These are phyloP conservation scores for Octodonta nipae DNA, from an alignment of 2,888 invertebrate species.

Conservation along the genomic window DNA sequence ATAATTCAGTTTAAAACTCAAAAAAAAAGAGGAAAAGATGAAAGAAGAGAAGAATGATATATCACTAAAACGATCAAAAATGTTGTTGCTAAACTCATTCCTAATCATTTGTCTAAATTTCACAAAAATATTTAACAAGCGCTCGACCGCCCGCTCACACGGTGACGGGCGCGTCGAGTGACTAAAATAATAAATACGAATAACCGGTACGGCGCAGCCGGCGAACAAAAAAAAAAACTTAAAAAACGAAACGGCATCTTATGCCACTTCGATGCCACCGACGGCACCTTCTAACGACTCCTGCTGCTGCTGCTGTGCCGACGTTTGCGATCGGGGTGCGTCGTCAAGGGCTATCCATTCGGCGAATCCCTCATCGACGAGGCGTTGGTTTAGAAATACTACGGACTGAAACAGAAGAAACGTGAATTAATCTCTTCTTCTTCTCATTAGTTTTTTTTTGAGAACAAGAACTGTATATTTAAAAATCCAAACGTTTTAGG, in stretches of 20 bases:
- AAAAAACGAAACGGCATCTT: not conserved
- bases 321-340: constrained; percentile 2
- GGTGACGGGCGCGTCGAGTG: too few species aligned
- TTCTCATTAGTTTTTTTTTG: too few species aligned
- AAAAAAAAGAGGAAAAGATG: constrained; percentile 6
- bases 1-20: constrained; percentile 11
- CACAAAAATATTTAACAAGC: constrained; percentile 14
- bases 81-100: not conserved
- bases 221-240: constrained; percentile 3
- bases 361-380: constrained; percentile 72
- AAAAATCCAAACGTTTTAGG: too few species aligned
- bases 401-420: constrained; percentile 48
- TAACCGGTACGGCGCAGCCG: constrained; percentile 5
- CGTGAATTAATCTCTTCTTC: not conserved
- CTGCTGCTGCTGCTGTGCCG: constrained; percentile 7
- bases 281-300: constrained; percentile 13
- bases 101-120: not conserved
- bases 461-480: too few species aligned
- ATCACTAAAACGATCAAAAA: constrained; percentile 10
- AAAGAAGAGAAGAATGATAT: too few species aligned
- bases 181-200: constrained; percentile 14
- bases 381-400: constrained; percentile 73
- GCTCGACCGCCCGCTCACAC: constrained; percentile 18
- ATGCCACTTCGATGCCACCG: constrained; percentile 12
- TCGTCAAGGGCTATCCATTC: constrained; percentile 45